Percentiles rank a stretch among this genome's conserved stretches.
These are phyloP conservation scores for Cephus nigrinus DNA, from an alignment of 2,888 invertebrate species.

Conservation along the genomic window DNA sequence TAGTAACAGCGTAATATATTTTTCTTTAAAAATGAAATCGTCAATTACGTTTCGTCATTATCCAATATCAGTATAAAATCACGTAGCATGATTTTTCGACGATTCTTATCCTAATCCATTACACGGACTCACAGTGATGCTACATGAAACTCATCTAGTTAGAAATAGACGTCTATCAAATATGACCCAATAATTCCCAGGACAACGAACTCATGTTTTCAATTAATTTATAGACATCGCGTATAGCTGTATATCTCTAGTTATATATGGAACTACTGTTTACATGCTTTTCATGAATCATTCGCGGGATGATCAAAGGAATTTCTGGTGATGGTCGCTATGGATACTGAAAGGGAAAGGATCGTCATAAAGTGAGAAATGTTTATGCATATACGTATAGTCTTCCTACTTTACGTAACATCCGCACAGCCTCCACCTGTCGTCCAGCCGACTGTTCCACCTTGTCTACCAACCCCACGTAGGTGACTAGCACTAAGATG, in stretches of 20 bases:
- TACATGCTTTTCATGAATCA: not conserved
- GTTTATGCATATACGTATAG: conserved; percentile 18
- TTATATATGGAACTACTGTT: no score
- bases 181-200: not conserved
- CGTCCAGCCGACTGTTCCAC: not conserved
- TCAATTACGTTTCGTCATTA: not conserved
- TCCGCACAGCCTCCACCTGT: not conserved
- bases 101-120: not conserved
- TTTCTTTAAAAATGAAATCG: not conserved
- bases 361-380: conserved; percentile 28
- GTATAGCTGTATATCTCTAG: no score
- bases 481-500: conserved; percentile 2
- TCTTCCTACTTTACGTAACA: conserved; percentile 23
- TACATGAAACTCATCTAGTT: not conserved
- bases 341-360: conserved; percentile 50
- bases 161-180: not conserved
- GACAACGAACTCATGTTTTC: no score
- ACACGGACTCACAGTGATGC: not conserved
- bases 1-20: not conserved
- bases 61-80: not conserved
- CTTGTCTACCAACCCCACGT: not conserved
- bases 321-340: conserved; percentile 28
- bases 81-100: not conserved
- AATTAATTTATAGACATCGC: no score
- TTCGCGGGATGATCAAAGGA: not conserved